phyloP scores from a whole-genome alignment of 2,888 invertebrate genomes.

The Lepidonotus clava region DNA sequence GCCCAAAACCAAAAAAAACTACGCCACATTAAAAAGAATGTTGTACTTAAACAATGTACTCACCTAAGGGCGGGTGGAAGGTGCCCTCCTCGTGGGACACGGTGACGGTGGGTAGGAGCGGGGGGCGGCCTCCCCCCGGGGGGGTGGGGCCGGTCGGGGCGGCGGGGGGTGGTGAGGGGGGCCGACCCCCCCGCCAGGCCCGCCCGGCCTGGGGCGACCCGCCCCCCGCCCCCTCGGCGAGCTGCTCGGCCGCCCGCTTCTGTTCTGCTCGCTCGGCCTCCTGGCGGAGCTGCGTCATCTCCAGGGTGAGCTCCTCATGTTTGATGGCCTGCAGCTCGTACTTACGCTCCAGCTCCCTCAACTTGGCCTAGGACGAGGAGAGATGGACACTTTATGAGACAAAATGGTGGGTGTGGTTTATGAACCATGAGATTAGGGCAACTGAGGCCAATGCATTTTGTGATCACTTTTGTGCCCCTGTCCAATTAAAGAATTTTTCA shows the following conservation, averaged over 20 bases:
- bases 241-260: neutral
- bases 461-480: no score
- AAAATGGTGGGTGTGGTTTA: no score
- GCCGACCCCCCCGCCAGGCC: neutral
- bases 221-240: neutral
- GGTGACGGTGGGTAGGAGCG: slow-evolving; percentile 17
- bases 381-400: neutral
- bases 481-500: no score
- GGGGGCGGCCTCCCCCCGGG: neutral
- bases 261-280: slow-evolving; percentile 40
- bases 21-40: no score
- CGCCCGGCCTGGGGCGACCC: neutral
- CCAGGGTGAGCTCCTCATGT: slow-evolving; percentile 94
- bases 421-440: neutral
- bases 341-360: slow-evolving; percentile 94
- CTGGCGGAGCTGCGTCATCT: slow-evolving; percentile 86
- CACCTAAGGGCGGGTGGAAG: no score
- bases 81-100: neutral
- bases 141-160: neutral
- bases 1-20: no score
- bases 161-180: neutral
- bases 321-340: slow-evolving; percentile 87
- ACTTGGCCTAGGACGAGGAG: slow-evolving; percentile 65
- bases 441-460: no score
- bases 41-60: no score